Conservation (phyloP, 2,888 invertebrate species). For the Byasa hedistus region DNA sequence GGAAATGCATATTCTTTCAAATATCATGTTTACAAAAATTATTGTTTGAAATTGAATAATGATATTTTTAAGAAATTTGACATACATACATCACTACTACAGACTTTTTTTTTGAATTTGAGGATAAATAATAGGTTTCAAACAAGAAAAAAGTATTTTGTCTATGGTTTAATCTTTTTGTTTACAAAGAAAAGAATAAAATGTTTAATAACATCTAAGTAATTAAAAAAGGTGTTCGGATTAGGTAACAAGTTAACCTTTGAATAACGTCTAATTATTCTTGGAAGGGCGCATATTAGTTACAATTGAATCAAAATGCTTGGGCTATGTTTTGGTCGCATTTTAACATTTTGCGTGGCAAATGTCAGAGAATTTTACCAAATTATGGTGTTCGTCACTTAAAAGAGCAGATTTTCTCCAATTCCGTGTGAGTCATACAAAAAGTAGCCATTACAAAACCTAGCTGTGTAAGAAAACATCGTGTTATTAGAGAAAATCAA, state of each 20-base stretch:
- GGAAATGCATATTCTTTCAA: too few species aligned
- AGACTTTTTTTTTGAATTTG: too few species aligned
- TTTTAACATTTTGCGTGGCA: constrained; percentile 1
- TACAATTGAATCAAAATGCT: neutral
- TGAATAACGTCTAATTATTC: neutral
- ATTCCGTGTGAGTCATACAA: constrained; percentile 53
- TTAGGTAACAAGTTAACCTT: constrained; percentile 15
- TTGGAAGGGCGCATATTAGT: neutral
- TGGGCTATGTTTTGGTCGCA: constrained; percentile 15
- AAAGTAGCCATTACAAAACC: constrained; percentile 39
- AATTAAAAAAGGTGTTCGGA: neutral
- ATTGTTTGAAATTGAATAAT: too few species aligned
- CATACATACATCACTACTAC: too few species aligned
- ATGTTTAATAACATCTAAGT: neutral
- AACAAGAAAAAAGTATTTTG: constrained; percentile 4
- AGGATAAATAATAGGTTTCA: too few species aligned
- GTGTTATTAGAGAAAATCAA: constrained; percentile 29
- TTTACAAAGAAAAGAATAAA: neutral
- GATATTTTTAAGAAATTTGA: too few species aligned
- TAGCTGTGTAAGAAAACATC: constrained; percentile 38
- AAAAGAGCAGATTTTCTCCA: constrained; percentile 41
- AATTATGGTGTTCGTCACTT: constrained; percentile 3
- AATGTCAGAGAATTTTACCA: neutral
- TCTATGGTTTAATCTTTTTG: constrained; percentile 15
- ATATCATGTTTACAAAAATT: too few species aligned